Base-by-base conservation (phyloP, 2,888 invertebrate species). In the Suillia variegata region DNA sequence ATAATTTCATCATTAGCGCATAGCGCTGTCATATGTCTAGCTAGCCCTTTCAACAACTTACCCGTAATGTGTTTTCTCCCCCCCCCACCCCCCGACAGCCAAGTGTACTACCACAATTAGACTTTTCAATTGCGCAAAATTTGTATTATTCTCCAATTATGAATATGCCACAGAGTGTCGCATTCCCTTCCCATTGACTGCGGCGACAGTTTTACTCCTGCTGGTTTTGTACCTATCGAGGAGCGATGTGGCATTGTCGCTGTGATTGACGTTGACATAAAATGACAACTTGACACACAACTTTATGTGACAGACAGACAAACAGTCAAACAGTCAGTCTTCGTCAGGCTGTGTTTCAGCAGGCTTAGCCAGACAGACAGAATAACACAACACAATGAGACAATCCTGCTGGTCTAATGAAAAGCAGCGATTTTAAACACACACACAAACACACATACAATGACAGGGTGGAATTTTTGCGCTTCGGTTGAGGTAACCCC, bases 261-360 rank as follows among this genome's bases (percentile, higher is more conserved):
- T 47, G 58, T 66, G 70, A 75, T 73, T 71, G 74, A 74, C 70
- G 64, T n/a, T 74, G 67, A 67, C 74, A 65, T 66, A 62, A 74
- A 71, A 69, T 74, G 75, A 69, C 70, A 69, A 68, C 56, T 63
- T 64, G 67, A 63, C 65, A 66, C 66, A 66, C 63, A 66, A 58
- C 58, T 63, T 58, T 61, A 61, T 67, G 58, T 67, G 59, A 52
- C 51, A 47, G 47, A 21, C 49, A 52, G 38, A 17, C 21, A 47
- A 31, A 47, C 54, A 26, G 5, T 24, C 45, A 54, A 26, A 54
- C 45, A n/a, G 47, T 31, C 47, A 26, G 22, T 34, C 31, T 31
- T 31, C 12, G 31, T 8, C 31, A 31, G n/a, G n/a, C n/a, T n/a
- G n/a, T n/a, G n/a, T n/a, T n/a, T n/a, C n/a, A n/a, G n/a, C n/a